These are phyloP conservation scores for Chloroclysta siterata DNA, from an alignment of 2,888 invertebrate species.

Conservation along the genomic window DNA sequence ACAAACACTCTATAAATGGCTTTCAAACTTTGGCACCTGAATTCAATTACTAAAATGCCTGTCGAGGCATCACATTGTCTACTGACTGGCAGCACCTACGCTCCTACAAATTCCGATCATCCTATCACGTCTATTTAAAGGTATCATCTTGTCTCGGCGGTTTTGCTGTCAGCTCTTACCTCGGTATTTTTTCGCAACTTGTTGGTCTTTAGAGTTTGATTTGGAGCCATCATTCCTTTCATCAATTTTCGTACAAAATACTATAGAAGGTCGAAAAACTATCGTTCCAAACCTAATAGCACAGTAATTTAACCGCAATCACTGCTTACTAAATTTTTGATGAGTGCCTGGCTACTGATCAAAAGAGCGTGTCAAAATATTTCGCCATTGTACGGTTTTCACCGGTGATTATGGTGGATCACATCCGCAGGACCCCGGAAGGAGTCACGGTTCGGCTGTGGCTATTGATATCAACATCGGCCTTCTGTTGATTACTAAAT, in stretches of 20 bases:
- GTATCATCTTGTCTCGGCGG: neutral
- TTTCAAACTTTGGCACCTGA: constrained; percentile 67
- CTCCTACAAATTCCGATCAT: constrained; percentile 38
- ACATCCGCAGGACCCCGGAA: constrained; percentile 78
- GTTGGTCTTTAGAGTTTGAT: too few species aligned
- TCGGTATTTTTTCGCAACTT: too few species aligned
- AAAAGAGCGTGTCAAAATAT: constrained; percentile 74
- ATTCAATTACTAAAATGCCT: constrained; percentile 50
- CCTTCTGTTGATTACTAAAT: constrained; percentile 48
- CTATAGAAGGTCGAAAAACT: neutral
- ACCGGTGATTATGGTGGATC: constrained; percentile 78
- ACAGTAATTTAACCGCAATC: constrained; percentile 62
- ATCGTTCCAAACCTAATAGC: constrained; percentile 44
- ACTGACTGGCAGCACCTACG: constrained; percentile 46
- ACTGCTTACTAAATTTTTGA: constrained; percentile 62
- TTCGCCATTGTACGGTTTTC: constrained; percentile 75
- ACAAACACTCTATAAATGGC: constrained; percentile 81
- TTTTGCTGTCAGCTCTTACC: neutral
- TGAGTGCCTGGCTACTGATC: constrained; percentile 64
- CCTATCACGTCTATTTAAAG: constrained; percentile 15
- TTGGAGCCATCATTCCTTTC: too few species aligned
- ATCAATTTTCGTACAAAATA: neutral
- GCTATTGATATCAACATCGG: constrained; percentile 62
- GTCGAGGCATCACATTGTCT: constrained; percentile 32
- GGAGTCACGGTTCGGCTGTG: constrained; percentile 75